phyloP scores from a whole-genome alignment of 2,113 vertebrate species.

The Cyprinus carpio region DNA sequence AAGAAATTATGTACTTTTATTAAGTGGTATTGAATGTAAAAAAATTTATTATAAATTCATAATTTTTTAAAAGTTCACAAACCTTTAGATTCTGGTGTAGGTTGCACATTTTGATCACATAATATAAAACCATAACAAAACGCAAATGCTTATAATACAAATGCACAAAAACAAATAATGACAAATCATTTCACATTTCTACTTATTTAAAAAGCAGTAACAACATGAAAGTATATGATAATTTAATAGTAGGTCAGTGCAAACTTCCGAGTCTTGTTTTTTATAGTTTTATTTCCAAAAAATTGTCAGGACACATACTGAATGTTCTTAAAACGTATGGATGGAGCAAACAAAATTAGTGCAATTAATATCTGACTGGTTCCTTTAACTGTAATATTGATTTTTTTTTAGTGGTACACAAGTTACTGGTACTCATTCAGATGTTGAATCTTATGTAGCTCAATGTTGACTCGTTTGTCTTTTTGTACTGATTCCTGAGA shows the following conservation, averaged over 20 bases:
- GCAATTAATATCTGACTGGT: not conserved
- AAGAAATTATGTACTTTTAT: not conserved
- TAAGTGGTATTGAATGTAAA: not conserved
- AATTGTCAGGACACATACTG: not conserved
- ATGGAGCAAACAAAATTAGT: not conserved
- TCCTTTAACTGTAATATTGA: not conserved
- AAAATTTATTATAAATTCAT: not conserved
- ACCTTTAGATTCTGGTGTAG: not conserved
- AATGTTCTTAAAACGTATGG: not conserved
- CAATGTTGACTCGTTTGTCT: not conserved
- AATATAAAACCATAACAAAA: not conserved
- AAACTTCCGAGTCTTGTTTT: not conserved
- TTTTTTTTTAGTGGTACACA: not conserved
- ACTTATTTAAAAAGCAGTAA: not conserved
- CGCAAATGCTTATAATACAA: not conserved
- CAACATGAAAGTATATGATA: not conserved
- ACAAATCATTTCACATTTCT: not conserved
- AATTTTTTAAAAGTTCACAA: not conserved
- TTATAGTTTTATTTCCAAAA: not conserved
- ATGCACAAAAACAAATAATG: not conserved
- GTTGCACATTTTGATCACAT: not conserved
- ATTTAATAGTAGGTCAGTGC: not conserved
- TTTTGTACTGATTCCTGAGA: conserved; percentile 24
- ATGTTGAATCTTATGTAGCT: not conserved
- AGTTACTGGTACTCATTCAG: not conserved